A percentile compares a stretch with the other conserved stretches of the same genome.
Evolutionary conservation across 2,797 vertebrate species (phyloP).

Genomic region (Clarias fuscus): DNA sequence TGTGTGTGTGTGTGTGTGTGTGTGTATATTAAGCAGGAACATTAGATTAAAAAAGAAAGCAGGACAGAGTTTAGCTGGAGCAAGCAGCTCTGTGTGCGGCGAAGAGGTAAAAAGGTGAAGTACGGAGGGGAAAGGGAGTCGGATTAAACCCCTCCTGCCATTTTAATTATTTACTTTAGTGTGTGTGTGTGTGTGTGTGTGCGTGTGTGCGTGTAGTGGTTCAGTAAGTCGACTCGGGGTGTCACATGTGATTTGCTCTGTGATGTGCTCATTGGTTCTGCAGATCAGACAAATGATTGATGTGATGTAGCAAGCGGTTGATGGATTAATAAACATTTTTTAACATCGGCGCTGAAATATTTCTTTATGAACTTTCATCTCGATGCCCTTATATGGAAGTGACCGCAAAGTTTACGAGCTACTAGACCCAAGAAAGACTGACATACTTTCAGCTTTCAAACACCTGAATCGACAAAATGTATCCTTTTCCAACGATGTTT

Average conservation of each 20-base stretch:
- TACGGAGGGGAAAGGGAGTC: constrained; percentile 1
- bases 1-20: constrained; percentile 69
- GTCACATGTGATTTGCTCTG: background rate
- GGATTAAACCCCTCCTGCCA: background rate
- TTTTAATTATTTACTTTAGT: constrained; percentile 49
- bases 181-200: background rate
- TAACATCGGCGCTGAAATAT: background rate
- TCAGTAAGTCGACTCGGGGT: too few relatives aligned
- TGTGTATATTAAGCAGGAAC: constrained; percentile 77
- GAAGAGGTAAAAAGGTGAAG: constrained; percentile 37
- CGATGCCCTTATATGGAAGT: constrained; percentile 10
- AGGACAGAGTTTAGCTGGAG: constrained; percentile 68
- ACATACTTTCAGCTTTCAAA: background rate
- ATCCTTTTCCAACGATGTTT: background rate
- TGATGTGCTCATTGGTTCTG: background rate
- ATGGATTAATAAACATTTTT: background rate
- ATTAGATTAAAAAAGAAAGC: constrained; percentile 74
- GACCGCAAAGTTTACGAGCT: background rate
- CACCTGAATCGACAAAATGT: background rate
- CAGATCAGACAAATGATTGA: background rate
- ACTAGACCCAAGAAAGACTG: background rate
- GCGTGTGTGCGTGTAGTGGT: background rate
- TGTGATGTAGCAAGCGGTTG: background rate
- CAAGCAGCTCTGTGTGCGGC: background rate
- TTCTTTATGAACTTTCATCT: background rate